Evolutionary conservation across 2,797 vertebrate genomes (phyloP).

Genomic region (Anniella stebbinsi): DNA sequence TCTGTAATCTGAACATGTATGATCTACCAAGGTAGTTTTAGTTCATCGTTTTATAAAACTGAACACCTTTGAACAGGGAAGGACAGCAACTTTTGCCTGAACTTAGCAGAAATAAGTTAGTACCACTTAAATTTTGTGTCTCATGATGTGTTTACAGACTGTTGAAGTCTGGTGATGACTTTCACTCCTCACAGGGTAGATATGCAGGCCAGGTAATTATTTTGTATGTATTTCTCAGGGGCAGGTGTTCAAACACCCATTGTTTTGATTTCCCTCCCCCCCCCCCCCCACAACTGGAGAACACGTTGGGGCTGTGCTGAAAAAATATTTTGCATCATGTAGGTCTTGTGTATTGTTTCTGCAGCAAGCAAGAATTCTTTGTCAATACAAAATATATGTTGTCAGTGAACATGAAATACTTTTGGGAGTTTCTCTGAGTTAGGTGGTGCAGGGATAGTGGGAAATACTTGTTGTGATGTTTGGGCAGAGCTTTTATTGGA

Average conservation of each 20-base stretch:
- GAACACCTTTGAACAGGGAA: constrained; percentile 21
- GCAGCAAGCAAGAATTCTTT: constrained; percentile 19
- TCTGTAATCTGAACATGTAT: neutral
- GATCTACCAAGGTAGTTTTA: constrained; percentile 17
- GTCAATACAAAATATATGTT: neutral
- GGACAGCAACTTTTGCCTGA: constrained; percentile 49
- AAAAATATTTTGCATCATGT: neutral
- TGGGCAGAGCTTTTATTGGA: neutral
- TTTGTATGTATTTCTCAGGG: constrained; percentile 78
- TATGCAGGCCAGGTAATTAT: constrained; percentile 66
- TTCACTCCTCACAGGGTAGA: constrained; percentile 30
- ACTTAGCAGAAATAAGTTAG: constrained; percentile 31
- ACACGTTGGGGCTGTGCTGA: neutral
- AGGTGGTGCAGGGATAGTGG: too few relatives aligned
- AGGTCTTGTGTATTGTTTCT: constrained; percentile 59
- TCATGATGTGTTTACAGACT: constrained; percentile 31
- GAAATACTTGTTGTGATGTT: neutral
- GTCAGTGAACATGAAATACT: neutral
- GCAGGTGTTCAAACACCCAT: constrained; percentile 70
- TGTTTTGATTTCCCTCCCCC: constrained; percentile 53
- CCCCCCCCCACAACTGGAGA: constrained; percentile 57
- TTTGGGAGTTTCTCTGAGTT: too few relatives aligned
- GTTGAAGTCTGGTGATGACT: constrained; percentile 51
- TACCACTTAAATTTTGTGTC: constrained; percentile 43
- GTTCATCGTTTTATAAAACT: constrained; percentile 32